A percentile compares a stretch with the other conserved stretches of the same genome.
Conservation (phyloP, 2,888 invertebrate species). For the Melinopterus prodromus region DNA sequence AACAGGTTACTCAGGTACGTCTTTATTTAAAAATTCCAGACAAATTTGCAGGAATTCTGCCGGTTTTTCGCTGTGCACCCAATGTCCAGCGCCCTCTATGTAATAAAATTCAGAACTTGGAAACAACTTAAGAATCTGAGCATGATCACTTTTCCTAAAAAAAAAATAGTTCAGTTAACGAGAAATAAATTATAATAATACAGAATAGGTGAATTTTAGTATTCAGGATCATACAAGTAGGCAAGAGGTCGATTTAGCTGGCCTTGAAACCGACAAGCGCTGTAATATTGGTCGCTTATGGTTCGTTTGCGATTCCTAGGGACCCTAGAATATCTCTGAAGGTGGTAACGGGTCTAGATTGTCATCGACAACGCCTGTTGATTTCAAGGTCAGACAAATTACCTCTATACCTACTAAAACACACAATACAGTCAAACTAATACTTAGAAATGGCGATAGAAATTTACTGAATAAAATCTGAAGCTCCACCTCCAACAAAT, state of each 20-base stretch:
- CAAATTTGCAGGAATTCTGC: constrained; percentile 74
- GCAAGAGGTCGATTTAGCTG: no score
- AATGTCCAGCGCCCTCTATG: constrained; percentile 87
- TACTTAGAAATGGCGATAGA: background rate
- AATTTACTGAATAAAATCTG: constrained; percentile 78
- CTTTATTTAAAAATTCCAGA: constrained; percentile 67
- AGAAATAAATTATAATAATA: no score
- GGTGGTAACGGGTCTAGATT: no score
- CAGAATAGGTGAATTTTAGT: no score
- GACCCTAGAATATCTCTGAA: background rate
- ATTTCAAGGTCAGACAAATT: no score
- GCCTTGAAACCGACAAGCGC: no score
- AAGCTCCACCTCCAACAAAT: constrained; percentile 86
- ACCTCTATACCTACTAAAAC: background rate
- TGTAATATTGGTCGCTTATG: no score
- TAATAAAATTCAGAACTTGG: constrained; percentile 74
- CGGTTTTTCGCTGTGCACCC: constrained; percentile 94
- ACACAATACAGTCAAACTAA: constrained; percentile 10
- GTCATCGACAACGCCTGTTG: no score
- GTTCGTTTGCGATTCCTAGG: no score
- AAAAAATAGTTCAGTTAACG: background rate
- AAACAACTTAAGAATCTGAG: constrained; percentile 74
- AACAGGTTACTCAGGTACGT: constrained; percentile 16
- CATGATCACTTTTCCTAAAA: constrained; percentile 64
- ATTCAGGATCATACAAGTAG: no score